Evolutionary conservation across 2,797 vertebrate species (phyloP).

Genomic region (Pseudochaenichthys georgianus): DNA sequence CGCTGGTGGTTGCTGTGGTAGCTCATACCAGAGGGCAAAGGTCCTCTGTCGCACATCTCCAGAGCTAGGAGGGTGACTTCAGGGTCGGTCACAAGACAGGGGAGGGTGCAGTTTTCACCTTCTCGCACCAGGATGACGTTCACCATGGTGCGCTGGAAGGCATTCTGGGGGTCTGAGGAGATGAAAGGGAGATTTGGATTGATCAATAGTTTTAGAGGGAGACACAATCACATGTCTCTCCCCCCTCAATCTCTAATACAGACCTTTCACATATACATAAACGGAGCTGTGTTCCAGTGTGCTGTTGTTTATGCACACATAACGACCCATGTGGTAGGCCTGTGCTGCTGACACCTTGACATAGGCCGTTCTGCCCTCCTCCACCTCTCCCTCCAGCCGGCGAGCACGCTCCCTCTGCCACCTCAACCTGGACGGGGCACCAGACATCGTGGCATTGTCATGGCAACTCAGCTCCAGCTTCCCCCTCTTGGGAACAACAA

Average conservation of each 20-base stretch:
- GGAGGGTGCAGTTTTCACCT: slow-evolving; percentile 87
- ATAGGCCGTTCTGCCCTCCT: slow-evolving; percentile 59
- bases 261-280: slow-evolving; percentile 96
- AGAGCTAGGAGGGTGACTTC: slow-evolving; percentile 84
- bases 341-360: slow-evolving; percentile 74
- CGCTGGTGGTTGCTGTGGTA: slow-evolving; percentile 85
- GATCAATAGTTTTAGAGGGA: not conserved
- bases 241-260: not conserved
- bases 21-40: slow-evolving; percentile 83
- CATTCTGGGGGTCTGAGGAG: slow-evolving; percentile 84
- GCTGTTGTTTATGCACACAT: slow-evolving; percentile 86
- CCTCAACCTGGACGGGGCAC: slow-evolving; percentile 66
- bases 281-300: slow-evolving; percentile 85
- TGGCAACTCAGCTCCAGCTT: slow-evolving; percentile 86
- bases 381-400: slow-evolving; percentile 76
- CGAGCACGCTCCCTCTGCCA: slow-evolving; percentile 87
- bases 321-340: slow-evolving; percentile 87
- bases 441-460: slow-evolving; percentile 68
- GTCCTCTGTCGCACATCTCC: slow-evolving; percentile 82
- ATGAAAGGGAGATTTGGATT: not conserved
- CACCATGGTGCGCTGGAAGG: slow-evolving; percentile 87
- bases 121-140: slow-evolving; percentile 83
- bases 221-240: too few species aligned
- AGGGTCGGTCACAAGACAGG: slow-evolving; percentile 92
- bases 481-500: slow-evolving; percentile 85